Base-by-base conservation (phyloP, 37 sponge, comb jelly and placozoan genomes). In the Petrosia ficiformis region DNA sequence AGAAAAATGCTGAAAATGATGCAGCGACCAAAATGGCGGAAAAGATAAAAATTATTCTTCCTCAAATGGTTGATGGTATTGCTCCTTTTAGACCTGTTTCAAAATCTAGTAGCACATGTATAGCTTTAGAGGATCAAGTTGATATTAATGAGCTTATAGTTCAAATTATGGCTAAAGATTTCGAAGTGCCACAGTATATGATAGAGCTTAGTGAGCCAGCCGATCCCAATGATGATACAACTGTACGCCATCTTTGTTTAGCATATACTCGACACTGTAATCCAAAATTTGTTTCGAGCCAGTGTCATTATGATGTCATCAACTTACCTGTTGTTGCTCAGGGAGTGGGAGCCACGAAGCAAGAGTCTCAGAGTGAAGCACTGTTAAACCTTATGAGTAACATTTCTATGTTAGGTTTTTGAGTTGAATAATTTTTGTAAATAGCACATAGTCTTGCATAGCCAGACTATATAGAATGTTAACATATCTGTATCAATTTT, bases 1-100 rank as follows among this genome's bases (percentile, higher is more conserved):
- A 82, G 79, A 82, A 82, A 30, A 72, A 42, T 31, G 83, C 88
- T 10, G 72, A 77, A 38, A 61, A 59, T 19, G 37, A 67, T 26
- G 88, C 79, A 2, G 88, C 88, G 0, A 56, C 52, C 16, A 35
- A 16, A 30, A 44, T 81, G 76, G 28, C 73, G 38, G 66, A n/a
- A 1, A 35, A 35, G 0, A 28, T 78, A 4, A 10, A 44, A 48
- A 48, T 14, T 48, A 14, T 19, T 19, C 8, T 19, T 14, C 54
- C 54, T 48, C 54, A 48, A 14, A 14, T 48, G 54, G 54, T 48
- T 48, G 54, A 48, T n/a, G n/a, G n/a, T n/a, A n/a, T n/a, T n/a
- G n/a, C n/a, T n/a, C n/a, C n/a, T n/a, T n/a, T n/a, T n/a, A n/a
- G n/a, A n/a, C n/a, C n/a, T n/a, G n/a, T n/a, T n/a, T n/a, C n/a